Evolutionary conservation across 2,888 invertebrate genomes (phyloP).

Genomic region (Lycophotia porphyrea): DNA sequence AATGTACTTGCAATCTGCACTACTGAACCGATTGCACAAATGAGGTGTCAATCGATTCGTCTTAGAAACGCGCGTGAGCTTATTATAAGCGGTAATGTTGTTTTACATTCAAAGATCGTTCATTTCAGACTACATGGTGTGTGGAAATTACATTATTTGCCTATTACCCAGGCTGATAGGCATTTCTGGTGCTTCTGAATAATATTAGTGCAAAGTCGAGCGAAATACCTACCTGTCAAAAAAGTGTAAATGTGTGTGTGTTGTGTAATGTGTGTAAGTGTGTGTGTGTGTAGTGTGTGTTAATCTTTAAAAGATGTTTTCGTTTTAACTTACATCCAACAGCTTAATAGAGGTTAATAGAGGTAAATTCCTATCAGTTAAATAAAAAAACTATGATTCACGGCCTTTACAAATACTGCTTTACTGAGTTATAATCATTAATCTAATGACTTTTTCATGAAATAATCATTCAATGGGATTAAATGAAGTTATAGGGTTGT

Average conservation of each 20-base stretch:
- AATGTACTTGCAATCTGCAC: conserved; percentile 13
- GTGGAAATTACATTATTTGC: conserved; percentile 12
- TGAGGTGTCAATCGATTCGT: conserved; percentile 49
- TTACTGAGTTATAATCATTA: too few relatives aligned
- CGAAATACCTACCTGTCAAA: neutral
- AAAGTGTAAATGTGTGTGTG: too few relatives aligned
- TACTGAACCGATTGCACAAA: conserved; percentile 35
- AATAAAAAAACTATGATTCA: too few relatives aligned
- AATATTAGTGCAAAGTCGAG: neutral
- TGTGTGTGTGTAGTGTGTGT: too few relatives aligned
- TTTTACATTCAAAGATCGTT: conserved; percentile 24
- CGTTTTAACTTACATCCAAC: too few relatives aligned
- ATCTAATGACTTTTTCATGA: too few relatives aligned
- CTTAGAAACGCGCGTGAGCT: conserved; percentile 32
- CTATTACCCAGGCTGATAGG: neutral
- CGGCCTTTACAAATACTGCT: too few relatives aligned
- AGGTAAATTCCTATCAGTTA: too few relatives aligned
- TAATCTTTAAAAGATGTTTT: neutral
- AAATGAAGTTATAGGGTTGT: too few relatives aligned
- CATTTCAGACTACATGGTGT: neutral
- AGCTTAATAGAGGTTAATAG: too few relatives aligned
- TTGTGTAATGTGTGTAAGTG: too few relatives aligned
- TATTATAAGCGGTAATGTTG: conserved; percentile 23
- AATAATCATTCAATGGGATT: too few relatives aligned
- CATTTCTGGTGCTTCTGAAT: neutral